phyloP scores from a whole-genome alignment of 2,113 vertebrate genomes.

The Eleginops maclovinus region DNA sequence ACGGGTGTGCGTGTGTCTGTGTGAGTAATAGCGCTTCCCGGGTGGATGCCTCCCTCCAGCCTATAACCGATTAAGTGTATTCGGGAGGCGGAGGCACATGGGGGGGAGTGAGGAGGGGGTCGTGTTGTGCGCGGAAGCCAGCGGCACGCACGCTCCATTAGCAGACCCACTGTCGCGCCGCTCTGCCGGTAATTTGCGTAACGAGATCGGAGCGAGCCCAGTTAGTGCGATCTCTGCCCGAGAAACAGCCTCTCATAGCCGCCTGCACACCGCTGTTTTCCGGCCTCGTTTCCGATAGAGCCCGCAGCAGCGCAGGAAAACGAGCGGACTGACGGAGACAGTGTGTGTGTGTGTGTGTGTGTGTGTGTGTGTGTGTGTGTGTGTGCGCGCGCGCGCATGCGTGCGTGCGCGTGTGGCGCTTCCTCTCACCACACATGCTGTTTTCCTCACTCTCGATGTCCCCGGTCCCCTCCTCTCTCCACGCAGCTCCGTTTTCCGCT shows the following conservation, averaged over 20 bases:
- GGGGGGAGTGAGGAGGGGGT: background rate
- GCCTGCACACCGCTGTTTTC: constrained; percentile 34
- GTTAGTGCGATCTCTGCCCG: constrained; percentile 63
- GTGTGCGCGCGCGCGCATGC: constrained; percentile 12
- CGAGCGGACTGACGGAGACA: constrained; percentile 4
- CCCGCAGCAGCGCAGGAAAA: constrained; percentile 19
- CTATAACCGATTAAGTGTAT: constrained; percentile 72
- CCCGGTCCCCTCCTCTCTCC: too few species aligned
- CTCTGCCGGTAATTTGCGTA: constrained; percentile 83
- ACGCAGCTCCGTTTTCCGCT: constrained; percentile 64
- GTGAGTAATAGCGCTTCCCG: constrained; percentile 79
- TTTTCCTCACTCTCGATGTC: background rate
- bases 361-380: constrained; percentile 5
- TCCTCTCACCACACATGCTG: constrained; percentile 8
- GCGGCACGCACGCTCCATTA: constrained; percentile 82
- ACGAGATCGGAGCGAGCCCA: constrained; percentile 76
- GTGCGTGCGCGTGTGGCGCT: background rate
- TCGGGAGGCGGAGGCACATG: constrained; percentile 51
- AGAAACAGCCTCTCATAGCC: constrained; percentile 56
- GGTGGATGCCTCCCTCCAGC: constrained; percentile 73
- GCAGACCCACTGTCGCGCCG: constrained; percentile 79
- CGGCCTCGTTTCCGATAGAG: constrained; percentile 54
- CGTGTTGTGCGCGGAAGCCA: constrained; percentile 53
- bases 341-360: background rate
- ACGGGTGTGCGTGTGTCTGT: constrained; percentile 32